phyloP scores from a whole-genome alignment of 2,113 vertebrate species.

The Gambusia affinis region DNA sequence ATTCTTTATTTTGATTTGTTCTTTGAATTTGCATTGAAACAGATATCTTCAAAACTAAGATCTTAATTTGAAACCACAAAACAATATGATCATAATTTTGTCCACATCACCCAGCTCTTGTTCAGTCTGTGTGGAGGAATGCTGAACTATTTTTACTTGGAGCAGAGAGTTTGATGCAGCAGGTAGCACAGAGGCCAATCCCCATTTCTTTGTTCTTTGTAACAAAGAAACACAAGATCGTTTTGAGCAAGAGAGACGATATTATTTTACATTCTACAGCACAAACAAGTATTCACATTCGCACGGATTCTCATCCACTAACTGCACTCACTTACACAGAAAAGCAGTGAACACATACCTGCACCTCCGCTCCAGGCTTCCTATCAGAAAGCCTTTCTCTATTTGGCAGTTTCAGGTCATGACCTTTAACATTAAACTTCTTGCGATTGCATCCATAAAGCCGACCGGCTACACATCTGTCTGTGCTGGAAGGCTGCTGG shows the following conservation, averaged over 20 bases:
- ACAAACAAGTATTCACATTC: neutral
- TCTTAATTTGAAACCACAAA: too few relatives aligned
- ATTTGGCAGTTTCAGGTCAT: slow-evolving; percentile 16
- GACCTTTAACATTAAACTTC: slow-evolving; percentile 22
- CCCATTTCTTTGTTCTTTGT: too few relatives aligned
- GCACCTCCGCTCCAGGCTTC: neutral
- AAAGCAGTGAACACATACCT: neutral
- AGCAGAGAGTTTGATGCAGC: neutral
- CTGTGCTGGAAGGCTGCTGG: slow-evolving; percentile 3
- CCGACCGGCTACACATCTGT: slow-evolving; percentile 14
- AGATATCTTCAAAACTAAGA: too few relatives aligned
- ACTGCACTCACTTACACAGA: neutral
- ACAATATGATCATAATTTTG: too few relatives aligned
- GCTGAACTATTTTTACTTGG: neutral
- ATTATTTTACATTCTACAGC: neutral
- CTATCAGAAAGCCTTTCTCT: neutral
- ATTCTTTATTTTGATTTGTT: too few relatives aligned
- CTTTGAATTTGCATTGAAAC: too few relatives aligned
- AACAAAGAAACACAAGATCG: too few relatives aligned
- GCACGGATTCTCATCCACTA: neutral
- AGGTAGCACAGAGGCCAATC: too few relatives aligned
- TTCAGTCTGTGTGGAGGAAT: neutral
- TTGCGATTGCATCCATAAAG: slow-evolving; percentile 1
- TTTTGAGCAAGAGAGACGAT: too few relatives aligned
- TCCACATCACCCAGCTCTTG: too few relatives aligned